phyloP scores from a whole-genome alignment of 37 sponge, comb jelly and placozoan species.

The Beroe forskalii region DNA sequence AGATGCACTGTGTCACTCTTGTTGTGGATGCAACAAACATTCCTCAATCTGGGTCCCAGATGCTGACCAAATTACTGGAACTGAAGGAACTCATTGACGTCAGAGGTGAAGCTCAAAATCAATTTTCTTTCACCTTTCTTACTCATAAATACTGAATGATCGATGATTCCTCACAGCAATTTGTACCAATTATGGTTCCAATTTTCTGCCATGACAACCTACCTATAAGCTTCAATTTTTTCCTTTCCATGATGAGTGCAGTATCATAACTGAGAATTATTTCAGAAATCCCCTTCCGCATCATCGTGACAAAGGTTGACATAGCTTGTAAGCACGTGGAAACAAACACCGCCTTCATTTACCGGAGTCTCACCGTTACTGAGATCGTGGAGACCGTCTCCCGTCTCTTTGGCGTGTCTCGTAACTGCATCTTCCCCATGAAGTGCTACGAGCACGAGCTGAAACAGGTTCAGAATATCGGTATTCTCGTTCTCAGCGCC shows the following conservation, averaged over 20 bases:
- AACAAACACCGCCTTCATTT: conserved; percentile 1
- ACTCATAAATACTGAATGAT: too few species aligned
- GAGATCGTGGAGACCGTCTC: conserved; percentile 13
- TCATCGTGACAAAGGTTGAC: conserved; percentile 16
- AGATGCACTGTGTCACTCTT: conserved; percentile 63
- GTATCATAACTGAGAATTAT: too few species aligned
- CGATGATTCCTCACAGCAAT: too few species aligned
- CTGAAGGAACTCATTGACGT: conserved; percentile 46
- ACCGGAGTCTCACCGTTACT: neutral
- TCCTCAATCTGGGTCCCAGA: neutral
- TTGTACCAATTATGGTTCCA: too few species aligned
- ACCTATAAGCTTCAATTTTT: too few species aligned
- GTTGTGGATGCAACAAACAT: conserved; percentile 34
- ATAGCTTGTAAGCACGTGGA: conserved; percentile 37
- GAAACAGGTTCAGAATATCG: conserved; percentile 40
- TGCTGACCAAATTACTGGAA: neutral
- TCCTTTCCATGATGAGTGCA: too few species aligned
- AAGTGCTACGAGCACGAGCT: conserved; percentile 48
- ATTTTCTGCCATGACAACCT: too few species aligned
- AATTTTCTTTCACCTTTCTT: too few species aligned
- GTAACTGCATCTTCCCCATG: conserved; percentile 53
- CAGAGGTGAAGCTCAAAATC: too few species aligned
- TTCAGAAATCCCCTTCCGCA: conserved; percentile 54
- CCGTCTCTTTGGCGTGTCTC: neutral
- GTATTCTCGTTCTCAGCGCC: conserved; percentile 29